phyloP scores from a whole-genome alignment of 2,113 vertebrate species.

The Eidolon helvum region DNA sequence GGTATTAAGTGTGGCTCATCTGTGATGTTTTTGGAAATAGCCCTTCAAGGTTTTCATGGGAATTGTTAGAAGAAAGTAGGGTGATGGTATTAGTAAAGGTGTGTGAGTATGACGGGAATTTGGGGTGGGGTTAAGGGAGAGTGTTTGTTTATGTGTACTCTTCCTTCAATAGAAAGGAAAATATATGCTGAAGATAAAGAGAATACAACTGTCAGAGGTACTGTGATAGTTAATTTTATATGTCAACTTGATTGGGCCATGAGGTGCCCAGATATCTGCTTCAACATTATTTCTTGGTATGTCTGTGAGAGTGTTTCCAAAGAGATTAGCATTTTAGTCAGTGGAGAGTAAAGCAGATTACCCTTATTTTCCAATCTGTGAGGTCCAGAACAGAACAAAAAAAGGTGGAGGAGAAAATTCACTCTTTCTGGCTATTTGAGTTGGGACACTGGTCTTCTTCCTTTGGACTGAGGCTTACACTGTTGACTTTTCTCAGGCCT shows the following conservation, averaged over 20 bases:
- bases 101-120: too few species aligned
- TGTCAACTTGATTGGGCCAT: neutral
- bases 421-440: neutral
- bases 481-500: neutral
- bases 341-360: neutral
- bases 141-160: fast-evolving
- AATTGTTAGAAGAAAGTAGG: neutral
- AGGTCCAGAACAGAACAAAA: neutral
- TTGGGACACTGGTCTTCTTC: neutral
- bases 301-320: neutral
- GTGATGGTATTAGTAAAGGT: too few species aligned
- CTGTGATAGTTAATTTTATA: fast-evolving
- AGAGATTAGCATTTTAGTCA: neutral
- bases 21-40: neutral
- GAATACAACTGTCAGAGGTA: fast-evolving
- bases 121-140: too few species aligned
- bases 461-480: neutral
- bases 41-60: neutral
- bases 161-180: neutral
- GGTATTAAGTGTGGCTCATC: neutral
- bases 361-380: neutral
- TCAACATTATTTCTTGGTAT: neutral
- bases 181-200: neutral
- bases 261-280: neutral
- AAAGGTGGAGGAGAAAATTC: neutral